Conservation (phyloP, 2,113 vertebrate genomes). For the Syngnathoides biaculeatus region DNA sequence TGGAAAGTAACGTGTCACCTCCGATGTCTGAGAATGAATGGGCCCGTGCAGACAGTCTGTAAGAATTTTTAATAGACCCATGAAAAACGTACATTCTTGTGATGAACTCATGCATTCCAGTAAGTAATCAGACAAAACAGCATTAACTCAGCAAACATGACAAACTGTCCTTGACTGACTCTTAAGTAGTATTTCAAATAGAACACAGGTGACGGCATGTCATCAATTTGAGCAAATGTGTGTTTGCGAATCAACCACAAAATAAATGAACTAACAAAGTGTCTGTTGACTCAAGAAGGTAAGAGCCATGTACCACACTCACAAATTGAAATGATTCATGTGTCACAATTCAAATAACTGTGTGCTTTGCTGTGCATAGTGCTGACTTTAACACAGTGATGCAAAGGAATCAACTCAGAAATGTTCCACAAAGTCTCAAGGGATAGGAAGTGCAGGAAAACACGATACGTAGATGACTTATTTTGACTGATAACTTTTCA, state of each 20-base stretch:
- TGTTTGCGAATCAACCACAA: not conserved
- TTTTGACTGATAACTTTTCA: too few species aligned
- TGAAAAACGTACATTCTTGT: constrained; percentile 1
- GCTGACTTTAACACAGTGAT: not conserved
- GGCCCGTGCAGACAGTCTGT: not conserved
- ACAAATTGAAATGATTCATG: not conserved
- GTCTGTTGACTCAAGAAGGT: not conserved
- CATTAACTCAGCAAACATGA: not conserved
- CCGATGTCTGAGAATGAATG: constrained; percentile 23
- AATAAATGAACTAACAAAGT: too few species aligned
- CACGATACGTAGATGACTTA: too few species aligned
- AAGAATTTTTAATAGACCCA: not conserved
- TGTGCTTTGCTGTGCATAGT: too few species aligned
- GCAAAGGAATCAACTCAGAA: not conserved
- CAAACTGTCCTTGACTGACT: not conserved
- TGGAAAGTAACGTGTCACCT: constrained; percentile 47
- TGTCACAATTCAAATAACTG: not conserved
- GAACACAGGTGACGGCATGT: not conserved
- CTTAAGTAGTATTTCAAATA: not conserved
- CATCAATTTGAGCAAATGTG: not conserved
- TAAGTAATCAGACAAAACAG: not conserved
- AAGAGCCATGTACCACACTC: not conserved
- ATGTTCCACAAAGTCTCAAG: too few species aligned
- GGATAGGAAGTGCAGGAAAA: too few species aligned
- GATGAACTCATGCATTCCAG: constrained; percentile 3